Evolutionary conservation across 2,888 invertebrate species (phyloP).

Genomic region (Protodeltote pygarga): DNA sequence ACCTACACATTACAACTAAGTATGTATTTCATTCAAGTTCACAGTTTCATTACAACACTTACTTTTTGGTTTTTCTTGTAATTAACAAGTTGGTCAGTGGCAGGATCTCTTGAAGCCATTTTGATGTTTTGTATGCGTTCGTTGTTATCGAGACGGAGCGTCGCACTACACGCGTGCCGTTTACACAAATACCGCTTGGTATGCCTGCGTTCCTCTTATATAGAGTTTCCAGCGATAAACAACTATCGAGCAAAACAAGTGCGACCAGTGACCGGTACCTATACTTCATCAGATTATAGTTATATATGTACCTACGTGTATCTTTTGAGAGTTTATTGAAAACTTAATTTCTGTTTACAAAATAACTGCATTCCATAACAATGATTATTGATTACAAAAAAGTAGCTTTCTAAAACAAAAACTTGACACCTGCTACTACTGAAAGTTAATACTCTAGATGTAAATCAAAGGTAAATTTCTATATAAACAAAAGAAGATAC

Average conservation of each 20-base stretch:
- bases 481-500: no score
- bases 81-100: slow-evolving; percentile 88
- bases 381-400: no score
- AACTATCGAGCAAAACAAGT: slow-evolving; percentile 68
- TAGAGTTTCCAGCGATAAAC: slow-evolving; percentile 72
- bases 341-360: no score
- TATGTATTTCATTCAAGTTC: slow-evolving; percentile 12
- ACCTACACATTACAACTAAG: background rate
- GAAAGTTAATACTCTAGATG: no score
- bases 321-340: no score
- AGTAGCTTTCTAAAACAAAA: no score
- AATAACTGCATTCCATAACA: no score
- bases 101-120: slow-evolving; percentile 86
- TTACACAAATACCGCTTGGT: slow-evolving; percentile 64
- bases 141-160: slow-evolving; percentile 54
- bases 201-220: slow-evolving; percentile 62
- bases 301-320: background rate
- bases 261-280: slow-evolving; percentile 53
- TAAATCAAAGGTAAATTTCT: no score
- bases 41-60: slow-evolving; percentile 50
- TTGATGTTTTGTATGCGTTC: slow-evolving; percentile 33
- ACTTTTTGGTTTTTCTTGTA: slow-evolving; percentile 88
- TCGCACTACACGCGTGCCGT: slow-evolving; percentile 71
- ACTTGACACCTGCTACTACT: no score
- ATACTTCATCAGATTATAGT: slow-evolving; percentile 9